Evolutionary conservation across 2,888 invertebrate genomes (phyloP).

Genomic region (Resseliella maxima): DNA sequence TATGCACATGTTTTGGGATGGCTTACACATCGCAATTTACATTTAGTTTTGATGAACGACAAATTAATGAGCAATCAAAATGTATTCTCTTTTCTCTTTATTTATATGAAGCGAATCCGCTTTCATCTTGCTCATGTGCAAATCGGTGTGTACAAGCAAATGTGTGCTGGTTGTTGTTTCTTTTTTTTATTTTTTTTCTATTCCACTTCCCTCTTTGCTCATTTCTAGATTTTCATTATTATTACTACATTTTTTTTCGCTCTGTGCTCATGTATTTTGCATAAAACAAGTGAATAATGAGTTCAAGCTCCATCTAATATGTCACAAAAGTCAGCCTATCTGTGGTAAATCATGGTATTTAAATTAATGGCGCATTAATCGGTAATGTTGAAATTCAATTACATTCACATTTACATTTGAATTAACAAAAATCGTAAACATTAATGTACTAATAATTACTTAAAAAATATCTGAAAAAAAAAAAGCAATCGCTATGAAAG

Average conservation of each 20-base stretch:
- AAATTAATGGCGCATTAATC: not conserved
- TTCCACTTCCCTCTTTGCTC: too few relatives aligned
- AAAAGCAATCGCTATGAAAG: not conserved
- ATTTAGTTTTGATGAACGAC: slow-evolving; percentile 29
- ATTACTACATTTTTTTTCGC: too few relatives aligned
- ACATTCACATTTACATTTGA: not conserved
- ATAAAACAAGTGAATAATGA: slow-evolving; percentile 16
- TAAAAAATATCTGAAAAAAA: not conserved
- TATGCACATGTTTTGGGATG: slow-evolving; percentile 22
- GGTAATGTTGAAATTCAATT: not conserved
- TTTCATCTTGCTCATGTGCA: not conserved
- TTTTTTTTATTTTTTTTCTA: not conserved
- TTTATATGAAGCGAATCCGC: not conserved
- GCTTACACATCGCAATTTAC: not conserved
- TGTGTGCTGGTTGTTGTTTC: not conserved
- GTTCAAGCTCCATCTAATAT: slow-evolving; percentile 30
- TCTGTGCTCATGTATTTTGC: too few relatives aligned
- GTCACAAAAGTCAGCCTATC: slow-evolving; percentile 8
- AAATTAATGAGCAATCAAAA: slow-evolving; percentile 41
- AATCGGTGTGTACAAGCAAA: too few relatives aligned
- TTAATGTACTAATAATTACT: not conserved
- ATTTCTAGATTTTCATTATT: too few relatives aligned
- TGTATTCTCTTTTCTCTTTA: not conserved
- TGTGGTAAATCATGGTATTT: not conserved
- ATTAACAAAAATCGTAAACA: not conserved